phyloP scores from a whole-genome alignment of 2,113 vertebrate species.

The Melanocharis versteri region DNA sequence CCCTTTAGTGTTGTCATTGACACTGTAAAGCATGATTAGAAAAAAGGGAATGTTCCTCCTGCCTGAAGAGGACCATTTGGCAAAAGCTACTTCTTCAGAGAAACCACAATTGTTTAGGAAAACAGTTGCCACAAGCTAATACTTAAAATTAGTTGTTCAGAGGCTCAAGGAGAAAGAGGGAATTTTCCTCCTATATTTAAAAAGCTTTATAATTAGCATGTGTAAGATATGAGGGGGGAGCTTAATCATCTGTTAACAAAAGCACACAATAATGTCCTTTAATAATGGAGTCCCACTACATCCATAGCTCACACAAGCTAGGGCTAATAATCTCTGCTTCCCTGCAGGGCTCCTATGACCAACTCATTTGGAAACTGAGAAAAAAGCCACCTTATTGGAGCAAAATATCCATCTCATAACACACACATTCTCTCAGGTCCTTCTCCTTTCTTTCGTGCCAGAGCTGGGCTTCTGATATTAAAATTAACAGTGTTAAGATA shows the following conservation, averaged over 20 bases:
- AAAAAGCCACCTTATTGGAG: background rate
- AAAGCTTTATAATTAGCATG: background rate
- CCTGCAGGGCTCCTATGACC: background rate
- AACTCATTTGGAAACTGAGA: background rate
- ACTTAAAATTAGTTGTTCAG: background rate
- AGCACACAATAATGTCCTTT: background rate
- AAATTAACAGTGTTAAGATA: background rate
- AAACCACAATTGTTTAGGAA: background rate
- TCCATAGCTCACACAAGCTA: background rate
- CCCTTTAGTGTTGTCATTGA: background rate
- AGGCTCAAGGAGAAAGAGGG: background rate
- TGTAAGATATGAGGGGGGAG: background rate
- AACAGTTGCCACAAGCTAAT: background rate
- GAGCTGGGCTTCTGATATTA: background rate
- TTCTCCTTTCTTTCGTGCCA: background rate
- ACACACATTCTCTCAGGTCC: background rate
- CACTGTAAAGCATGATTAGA: background rate
- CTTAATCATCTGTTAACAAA: background rate
- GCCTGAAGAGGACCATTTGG: background rate
- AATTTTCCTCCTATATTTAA: constrained; percentile 2
- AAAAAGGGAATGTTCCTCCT: background rate
- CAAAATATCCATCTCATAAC: background rate
- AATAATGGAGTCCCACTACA: background rate
- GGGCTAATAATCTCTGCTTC: background rate
- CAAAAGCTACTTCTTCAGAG: background rate